phyloP scores from a whole-genome alignment of 2,888 invertebrate species.

The Mongoloraphidia duomilia region DNA sequence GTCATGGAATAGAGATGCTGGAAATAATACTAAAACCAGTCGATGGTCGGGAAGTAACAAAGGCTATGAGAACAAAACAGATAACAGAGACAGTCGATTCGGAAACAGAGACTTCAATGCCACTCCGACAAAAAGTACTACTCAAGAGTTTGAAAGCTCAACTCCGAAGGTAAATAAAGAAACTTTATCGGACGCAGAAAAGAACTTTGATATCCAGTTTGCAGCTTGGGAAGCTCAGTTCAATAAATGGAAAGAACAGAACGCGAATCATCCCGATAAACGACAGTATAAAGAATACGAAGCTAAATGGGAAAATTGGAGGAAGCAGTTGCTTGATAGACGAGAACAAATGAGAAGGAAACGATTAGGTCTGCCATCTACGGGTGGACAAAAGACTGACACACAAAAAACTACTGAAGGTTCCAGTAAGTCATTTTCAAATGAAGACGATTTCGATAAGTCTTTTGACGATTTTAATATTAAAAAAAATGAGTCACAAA shows the following conservation, averaged over 20 bases:
- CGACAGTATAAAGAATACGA: conserved; percentile 75
- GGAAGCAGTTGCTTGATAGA: conserved; percentile 61
- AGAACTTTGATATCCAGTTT: conserved; percentile 77
- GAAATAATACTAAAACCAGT: neutral
- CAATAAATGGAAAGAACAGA: conserved; percentile 80
- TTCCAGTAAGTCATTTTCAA: too few relatives aligned
- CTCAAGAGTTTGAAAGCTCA: conserved; percentile 13
- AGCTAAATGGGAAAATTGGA: conserved; percentile 74
- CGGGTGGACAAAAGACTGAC: neutral
- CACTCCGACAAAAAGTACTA: conserved; percentile 9
- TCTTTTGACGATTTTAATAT: too few relatives aligned
- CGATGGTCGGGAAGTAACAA: neutral
- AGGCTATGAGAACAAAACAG: neutral
- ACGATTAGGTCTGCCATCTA: conserved; percentile 26
- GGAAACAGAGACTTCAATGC: conserved; percentile 15
- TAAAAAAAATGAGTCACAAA: too few relatives aligned
- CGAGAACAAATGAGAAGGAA: conserved; percentile 69
- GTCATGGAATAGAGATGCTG: too few relatives aligned
- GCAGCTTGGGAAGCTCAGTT: conserved; percentile 86
- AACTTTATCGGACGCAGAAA: conserved; percentile 49
- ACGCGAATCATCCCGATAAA: conserved; percentile 83
- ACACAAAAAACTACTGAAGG: too few relatives aligned
- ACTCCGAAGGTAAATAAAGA: neutral
- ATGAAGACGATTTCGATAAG: too few relatives aligned
- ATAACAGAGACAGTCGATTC: neutral